Conservation (phyloP, 2,113 vertebrate species). For the Orycteropus afer region DNA sequence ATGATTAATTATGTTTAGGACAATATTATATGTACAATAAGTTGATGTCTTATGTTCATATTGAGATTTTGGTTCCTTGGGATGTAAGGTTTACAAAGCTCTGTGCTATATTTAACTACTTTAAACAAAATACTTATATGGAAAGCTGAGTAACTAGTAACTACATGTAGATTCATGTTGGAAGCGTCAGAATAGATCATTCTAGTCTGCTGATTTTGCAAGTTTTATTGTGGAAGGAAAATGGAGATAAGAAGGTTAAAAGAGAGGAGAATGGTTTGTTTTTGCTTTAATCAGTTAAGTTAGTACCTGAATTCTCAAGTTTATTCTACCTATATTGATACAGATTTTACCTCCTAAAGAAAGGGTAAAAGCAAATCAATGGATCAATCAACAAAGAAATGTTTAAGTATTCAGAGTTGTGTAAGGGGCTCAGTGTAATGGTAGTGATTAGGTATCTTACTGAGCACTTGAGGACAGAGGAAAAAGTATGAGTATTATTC, state of each 20-base stretch:
- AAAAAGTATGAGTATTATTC: not conserved
- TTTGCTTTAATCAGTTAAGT: constrained; percentile 45
- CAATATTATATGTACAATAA: not conserved
- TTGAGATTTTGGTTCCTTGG: not conserved
- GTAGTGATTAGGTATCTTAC: not conserved
- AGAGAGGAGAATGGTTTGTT: not conserved
- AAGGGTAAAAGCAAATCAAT: constrained; percentile 19
- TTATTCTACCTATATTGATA: not conserved
- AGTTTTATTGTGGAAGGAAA: constrained; percentile 27
- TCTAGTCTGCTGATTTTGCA: not conserved
- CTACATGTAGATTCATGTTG: not conserved
- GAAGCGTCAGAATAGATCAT: not conserved
- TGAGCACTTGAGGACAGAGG: not conserved
- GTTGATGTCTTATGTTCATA: not conserved
- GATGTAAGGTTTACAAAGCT: not conserved
- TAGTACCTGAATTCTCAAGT: not conserved
- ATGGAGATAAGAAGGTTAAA: not conserved
- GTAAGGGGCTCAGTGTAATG: not conserved
- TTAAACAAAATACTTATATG: constrained; percentile 12
- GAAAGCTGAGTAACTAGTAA: not conserved
- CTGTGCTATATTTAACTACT: not conserved
- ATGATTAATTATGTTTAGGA: constrained; percentile 10
- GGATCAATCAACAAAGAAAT: not conserved
- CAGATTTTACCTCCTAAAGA: not conserved
- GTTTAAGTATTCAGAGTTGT: not conserved